Conservation (phyloP, 2,888 invertebrate genomes). For the Psylliodes chrysocephalus region DNA sequence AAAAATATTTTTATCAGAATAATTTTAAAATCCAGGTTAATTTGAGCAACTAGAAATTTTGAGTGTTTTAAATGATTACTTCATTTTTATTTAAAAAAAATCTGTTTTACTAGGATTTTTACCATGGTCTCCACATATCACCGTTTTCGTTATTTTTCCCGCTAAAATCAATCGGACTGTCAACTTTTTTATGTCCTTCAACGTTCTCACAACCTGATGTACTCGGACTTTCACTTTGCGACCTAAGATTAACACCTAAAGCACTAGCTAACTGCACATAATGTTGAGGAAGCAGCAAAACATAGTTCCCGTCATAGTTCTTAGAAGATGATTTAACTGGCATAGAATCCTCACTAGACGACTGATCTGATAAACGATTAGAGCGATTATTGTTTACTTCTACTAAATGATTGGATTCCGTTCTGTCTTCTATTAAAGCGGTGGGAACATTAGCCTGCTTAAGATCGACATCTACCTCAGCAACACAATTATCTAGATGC, state of each 20-base stretch:
- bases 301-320: constrained; percentile 71
- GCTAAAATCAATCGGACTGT: constrained; percentile 67
- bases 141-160: constrained; percentile 58
- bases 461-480: constrained; percentile 70
- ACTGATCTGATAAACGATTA: constrained; percentile 24
- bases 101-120: constrained; percentile 1
- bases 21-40: not conserved
- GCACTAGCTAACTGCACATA: constrained; percentile 71
- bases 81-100: not conserved
- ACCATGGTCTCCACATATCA: constrained; percentile 69
- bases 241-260: constrained; percentile 61
- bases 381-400: constrained; percentile 57
- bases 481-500: constrained; percentile 72
- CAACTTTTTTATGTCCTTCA: constrained; percentile 49
- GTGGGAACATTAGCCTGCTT: constrained; percentile 46
- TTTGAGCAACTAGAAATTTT: not conserved
- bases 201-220: constrained; percentile 45
- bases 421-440: constrained; percentile 49
- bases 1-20: too few relatives aligned
- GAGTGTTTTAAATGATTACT: not conserved
- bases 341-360: constrained; percentile 19
- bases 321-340: constrained; percentile 62
- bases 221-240: constrained; percentile 51
- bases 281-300: constrained; percentile 71
- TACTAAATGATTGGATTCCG: constrained; percentile 62